These are phyloP conservation scores for Agelastica alni DNA, from an alignment of 2,888 invertebrate genomes.

Conservation along the genomic window DNA sequence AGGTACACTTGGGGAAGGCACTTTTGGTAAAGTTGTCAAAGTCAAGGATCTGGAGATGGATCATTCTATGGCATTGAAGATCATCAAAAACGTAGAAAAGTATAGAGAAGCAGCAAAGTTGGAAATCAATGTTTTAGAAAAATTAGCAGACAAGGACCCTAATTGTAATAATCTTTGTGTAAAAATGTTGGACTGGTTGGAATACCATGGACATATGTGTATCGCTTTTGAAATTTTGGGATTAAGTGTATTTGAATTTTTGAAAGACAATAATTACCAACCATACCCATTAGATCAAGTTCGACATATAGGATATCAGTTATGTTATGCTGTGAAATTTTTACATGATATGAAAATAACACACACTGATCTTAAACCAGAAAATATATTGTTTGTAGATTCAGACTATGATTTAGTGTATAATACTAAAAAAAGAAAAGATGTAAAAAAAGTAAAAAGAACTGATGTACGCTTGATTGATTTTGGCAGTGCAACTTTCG, in stretches of 20 bases:
- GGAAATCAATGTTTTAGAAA: conserved; percentile 98
- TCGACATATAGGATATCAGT: conserved; percentile 95
- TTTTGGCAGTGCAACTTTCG: conserved; percentile 99
- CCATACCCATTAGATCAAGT: conserved; percentile 98
- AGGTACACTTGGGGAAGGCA: conserved; percentile 98
- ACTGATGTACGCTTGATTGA: conserved; percentile 97
- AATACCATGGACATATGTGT: conserved; percentile 98
- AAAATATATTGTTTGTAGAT: conserved; percentile 97
- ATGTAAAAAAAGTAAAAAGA: conserved; percentile 84
- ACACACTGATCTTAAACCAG: conserved; percentile 99
- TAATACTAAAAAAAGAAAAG: conserved; percentile 81
- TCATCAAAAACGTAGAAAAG: conserved; percentile 99
- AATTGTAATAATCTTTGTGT: conserved; percentile 93
- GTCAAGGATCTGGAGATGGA: conserved; percentile 96
- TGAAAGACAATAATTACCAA: conserved; percentile 98
- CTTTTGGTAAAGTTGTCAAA: conserved; percentile 99
- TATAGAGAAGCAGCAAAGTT: conserved; percentile 98
- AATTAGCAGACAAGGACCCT: conserved; percentile 92
- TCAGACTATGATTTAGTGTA: conserved; percentile 84
- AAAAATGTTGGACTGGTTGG: conserved; percentile 97
- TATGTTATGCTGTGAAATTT: conserved; percentile 96
- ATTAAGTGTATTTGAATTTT: conserved; percentile 95
- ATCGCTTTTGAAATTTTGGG: conserved; percentile 98
- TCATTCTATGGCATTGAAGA: conserved; percentile 94
- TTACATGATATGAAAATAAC: conserved; percentile 97